Evolutionary conservation across 2,113 vertebrate genomes (phyloP).

Genomic region (Talpa occidentalis): DNA sequence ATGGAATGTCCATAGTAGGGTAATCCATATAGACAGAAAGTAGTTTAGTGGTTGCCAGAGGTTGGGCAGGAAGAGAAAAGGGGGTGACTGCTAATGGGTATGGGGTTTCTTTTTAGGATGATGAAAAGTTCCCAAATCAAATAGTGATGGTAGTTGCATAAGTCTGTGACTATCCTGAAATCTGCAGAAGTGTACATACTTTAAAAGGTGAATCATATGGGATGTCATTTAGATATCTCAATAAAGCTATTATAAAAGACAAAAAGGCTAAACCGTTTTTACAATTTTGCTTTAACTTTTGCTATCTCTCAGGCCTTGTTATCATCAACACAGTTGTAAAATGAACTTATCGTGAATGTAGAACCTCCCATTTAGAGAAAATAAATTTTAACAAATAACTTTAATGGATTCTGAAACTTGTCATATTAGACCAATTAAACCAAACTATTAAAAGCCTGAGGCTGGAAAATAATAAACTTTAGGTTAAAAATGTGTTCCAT

Average conservation of each 20-base stretch:
- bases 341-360: slow-evolving; percentile 18
- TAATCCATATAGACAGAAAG: background rate
- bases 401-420: slow-evolving; percentile 38
- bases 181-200: background rate
- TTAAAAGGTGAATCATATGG: background rate
- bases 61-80: background rate
- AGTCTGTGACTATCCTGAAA: background rate
- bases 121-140: background rate
- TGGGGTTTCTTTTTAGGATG: background rate
- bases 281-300: background rate
- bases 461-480: slow-evolving; percentile 42
- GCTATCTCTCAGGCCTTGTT: background rate
- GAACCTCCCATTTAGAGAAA: background rate
- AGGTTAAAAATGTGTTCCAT: background rate
- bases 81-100: too few species aligned
- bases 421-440: slow-evolving; percentile 17
- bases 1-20: background rate
- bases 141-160: background rate
- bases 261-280: background rate
- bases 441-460: slow-evolving; percentile 24
- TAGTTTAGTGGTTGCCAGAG: background rate
- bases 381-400: slow-evolving; percentile 27
- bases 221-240: background rate
- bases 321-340: background rate
- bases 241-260: background rate